Percentiles rank a stretch among this genome's conserved stretches.
Evolutionary conservation across 2,888 invertebrate genomes (phyloP).

Genomic region (Scaptomyza tumidula): DNA sequence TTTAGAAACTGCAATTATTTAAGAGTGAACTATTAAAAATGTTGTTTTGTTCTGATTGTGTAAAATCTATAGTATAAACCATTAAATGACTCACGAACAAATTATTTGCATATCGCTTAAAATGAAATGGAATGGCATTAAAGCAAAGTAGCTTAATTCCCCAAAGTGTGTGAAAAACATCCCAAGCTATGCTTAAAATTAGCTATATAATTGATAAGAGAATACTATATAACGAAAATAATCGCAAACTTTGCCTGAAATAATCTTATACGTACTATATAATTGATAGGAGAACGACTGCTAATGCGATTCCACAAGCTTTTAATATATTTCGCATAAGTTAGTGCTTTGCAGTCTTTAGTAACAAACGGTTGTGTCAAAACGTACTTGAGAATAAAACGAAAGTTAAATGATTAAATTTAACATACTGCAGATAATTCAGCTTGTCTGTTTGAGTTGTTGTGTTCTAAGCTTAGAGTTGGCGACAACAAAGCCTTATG

Average conservation of each 20-base stretch:
- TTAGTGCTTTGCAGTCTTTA: not conserved
- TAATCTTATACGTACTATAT: not conserved
- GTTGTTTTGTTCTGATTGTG: not conserved
- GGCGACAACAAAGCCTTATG: not conserved
- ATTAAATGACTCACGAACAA: not conserved
- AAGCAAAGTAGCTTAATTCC: too few species aligned
- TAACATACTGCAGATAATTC: not conserved
- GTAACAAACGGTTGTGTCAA: not conserved
- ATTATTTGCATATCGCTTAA: too few species aligned
- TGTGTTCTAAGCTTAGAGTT: not conserved
- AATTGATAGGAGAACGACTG: not conserved
- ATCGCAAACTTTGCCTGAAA: too few species aligned
- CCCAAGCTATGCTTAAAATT: too few species aligned
- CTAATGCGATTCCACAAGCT: not conserved
- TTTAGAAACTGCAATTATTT: not conserved
- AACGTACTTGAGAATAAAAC: not conserved
- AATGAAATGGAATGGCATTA: too few species aligned
- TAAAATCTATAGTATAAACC: too few species aligned
- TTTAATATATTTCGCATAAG: slow-evolving; percentile 1
- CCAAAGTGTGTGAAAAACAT: too few species aligned
- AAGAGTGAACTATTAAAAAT: not conserved
- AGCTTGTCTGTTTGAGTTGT: not conserved
- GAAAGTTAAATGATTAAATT: slow-evolving; percentile 17
- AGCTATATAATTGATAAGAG: too few species aligned
- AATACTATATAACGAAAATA: too few species aligned